Conservation (phyloP, 1,140 invertebrate species). For the Campodea augens region DNA sequence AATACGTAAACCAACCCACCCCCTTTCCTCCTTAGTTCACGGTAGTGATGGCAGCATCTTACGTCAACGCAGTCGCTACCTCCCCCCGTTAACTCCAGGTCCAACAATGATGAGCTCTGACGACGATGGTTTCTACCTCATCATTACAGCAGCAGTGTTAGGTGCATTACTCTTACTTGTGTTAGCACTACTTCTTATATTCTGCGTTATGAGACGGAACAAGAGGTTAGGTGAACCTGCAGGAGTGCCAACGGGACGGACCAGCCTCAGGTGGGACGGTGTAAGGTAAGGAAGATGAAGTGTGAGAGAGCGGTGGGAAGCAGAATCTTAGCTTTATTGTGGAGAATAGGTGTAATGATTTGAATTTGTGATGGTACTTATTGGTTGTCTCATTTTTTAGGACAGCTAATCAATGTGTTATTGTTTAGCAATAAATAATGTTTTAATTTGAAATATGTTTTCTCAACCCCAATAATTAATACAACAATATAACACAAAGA, state of each 20-base stretch:
- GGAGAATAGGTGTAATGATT: no score
- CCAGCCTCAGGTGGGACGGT: no score
- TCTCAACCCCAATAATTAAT: no score
- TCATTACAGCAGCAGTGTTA: slow-evolving; percentile 33
- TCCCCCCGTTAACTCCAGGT: slow-evolving; percentile 30
- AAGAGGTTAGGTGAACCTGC: slow-evolving; percentile 46
- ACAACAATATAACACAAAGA: no score
- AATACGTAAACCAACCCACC: background rate
- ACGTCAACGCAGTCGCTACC: slow-evolving; percentile 34
- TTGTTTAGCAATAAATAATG: background rate
- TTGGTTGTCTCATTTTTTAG: no score
- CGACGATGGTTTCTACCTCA: slow-evolving; percentile 32
- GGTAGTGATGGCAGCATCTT: slow-evolving; percentile 15
- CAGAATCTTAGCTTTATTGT: no score
- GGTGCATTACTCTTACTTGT: slow-evolving; percentile 41
- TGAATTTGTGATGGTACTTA: no score
- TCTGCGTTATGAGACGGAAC: slow-evolving; percentile 49
- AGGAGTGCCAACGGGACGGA: slow-evolving; percentile 60
- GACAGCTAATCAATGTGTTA: no score
- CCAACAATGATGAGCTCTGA: slow-evolving; percentile 14
- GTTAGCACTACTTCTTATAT: slow-evolving; percentile 37
- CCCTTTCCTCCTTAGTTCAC: background rate
- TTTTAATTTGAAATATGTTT: no score
- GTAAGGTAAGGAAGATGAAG: no score
- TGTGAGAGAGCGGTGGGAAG: no score